Conservation (phyloP, 2,797 vertebrate species). For the Mormyrops attenuatus region DNA sequence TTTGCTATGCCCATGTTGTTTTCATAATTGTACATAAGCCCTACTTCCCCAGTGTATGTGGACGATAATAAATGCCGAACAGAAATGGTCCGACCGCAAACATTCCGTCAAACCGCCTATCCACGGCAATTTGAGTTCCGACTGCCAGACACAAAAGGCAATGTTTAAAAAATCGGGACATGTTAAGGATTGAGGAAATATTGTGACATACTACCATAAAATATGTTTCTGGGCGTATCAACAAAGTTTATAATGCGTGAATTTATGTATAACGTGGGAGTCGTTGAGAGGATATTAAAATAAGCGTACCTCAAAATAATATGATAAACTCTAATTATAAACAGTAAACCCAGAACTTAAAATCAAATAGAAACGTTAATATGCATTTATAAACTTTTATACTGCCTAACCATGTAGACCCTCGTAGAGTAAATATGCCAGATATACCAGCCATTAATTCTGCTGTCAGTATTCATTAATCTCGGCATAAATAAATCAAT, state of each 20-base stretch:
- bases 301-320: neutral
- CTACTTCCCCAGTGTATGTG: conserved; percentile 13
- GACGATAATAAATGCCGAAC: conserved; percentile 51
- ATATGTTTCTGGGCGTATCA: neutral
- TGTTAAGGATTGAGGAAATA: neutral
- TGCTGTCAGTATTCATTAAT: neutral
- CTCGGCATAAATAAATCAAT: neutral
- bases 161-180: neutral
- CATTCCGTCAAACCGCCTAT: conserved; percentile 39
- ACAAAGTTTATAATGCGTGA: neutral
- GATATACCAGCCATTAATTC: neutral
- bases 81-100: conserved; percentile 33
- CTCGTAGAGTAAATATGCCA: neutral
- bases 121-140: conserved; percentile 4
- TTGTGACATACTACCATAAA: neutral
- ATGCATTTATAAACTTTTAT: neutral
- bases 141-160: neutral
- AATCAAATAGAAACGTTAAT: neutral
- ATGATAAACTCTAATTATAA: neutral
- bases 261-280: neutral
- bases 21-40: conserved; percentile 33
- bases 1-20: conserved; percentile 25
- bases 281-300: neutral
- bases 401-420: neutral
- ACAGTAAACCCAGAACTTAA: neutral